Evolutionary conservation across 2,797 vertebrate species (phyloP).

Genomic region (Valencia hispanica): DNA sequence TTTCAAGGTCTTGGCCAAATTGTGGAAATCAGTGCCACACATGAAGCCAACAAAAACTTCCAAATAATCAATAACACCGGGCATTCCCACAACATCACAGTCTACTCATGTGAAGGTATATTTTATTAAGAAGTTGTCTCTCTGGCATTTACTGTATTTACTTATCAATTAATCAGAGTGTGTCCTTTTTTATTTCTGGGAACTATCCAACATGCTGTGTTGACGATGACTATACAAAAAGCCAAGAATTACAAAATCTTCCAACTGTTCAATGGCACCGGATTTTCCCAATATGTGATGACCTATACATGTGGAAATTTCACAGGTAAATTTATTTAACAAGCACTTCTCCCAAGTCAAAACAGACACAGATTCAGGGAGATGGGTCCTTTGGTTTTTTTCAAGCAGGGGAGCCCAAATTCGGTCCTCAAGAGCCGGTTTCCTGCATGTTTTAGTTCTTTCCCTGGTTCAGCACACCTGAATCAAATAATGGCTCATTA

Average conservation of each 20-base stretch:
- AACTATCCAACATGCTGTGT: not conserved
- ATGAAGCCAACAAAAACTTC: not conserved
- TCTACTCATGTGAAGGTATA: not conserved
- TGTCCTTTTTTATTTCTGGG: not conserved
- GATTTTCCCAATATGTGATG: not conserved
- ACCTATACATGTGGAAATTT: too few species aligned
- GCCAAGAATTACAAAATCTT: not conserved
- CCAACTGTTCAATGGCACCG: not conserved
- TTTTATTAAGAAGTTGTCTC: not conserved
- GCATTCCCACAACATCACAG: not conserved
- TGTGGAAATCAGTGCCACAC: not conserved
- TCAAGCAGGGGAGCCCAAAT: too few species aligned
- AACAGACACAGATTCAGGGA: not conserved
- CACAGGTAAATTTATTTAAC: too few species aligned
- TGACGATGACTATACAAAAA: not conserved
- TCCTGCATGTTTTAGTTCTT: too few species aligned
- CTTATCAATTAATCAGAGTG: not conserved
- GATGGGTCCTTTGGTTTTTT: not conserved
- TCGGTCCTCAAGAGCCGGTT: too few species aligned
- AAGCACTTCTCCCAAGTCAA: too few species aligned
- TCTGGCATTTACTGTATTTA: not conserved
- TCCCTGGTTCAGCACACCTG: too few species aligned
- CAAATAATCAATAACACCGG: not conserved
- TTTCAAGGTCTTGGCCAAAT: not conserved
- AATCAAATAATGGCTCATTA: too few species aligned